Evolutionary conservation across 2,888 invertebrate species (phyloP), one percentile per base, ranked within the genome.

Genomic region (Drosophila formosana): DNA sequence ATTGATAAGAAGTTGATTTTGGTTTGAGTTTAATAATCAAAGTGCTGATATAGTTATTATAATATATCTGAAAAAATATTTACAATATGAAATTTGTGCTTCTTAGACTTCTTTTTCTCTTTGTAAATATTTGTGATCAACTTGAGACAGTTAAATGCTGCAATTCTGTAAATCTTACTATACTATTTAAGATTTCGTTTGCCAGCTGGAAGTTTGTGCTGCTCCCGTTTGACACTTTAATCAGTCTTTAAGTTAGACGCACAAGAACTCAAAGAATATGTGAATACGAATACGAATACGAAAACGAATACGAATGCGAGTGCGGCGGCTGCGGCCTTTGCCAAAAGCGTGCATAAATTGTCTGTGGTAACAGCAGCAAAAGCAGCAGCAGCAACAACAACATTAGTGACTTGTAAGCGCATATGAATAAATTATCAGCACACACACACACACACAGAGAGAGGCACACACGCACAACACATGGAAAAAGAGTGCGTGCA

Each of bases 341-440:
- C 34, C 69, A 86, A 83, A 88, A 88, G 78, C 78, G 82, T 81
- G 80, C 90, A 92, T 92, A 92, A 92, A 92, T 92, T 90, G 92
- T 91, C 89, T 91, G 91, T 82, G 90, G 92, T 89, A 85, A 82
- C 47, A 79, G 58, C 61, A 67, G 51, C 64, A 72, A 13, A 60
- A 67, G 13, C 57, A 46, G 7, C 18, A 28, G n/a, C 30, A 63
- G 23, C 49, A 68, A 56, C 62, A 83, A 63, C 78, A 88, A 87
- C 90, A 90, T 91, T 91, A 89, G 90, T 84, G 89, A 78, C 89
- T 89, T 89, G 91, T 91, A 91, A 92, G 92, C 91, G 90, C 90
- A 91, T 91, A 92, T 92, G 92, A 92, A 92, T 92, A 92, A 92
- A 92, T 92, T 92, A 92, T 91, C 85, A 82, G 46, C 71, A 62